Conservation (phyloP, 2,888 invertebrate genomes). For the Philhelius pedissequus region DNA sequence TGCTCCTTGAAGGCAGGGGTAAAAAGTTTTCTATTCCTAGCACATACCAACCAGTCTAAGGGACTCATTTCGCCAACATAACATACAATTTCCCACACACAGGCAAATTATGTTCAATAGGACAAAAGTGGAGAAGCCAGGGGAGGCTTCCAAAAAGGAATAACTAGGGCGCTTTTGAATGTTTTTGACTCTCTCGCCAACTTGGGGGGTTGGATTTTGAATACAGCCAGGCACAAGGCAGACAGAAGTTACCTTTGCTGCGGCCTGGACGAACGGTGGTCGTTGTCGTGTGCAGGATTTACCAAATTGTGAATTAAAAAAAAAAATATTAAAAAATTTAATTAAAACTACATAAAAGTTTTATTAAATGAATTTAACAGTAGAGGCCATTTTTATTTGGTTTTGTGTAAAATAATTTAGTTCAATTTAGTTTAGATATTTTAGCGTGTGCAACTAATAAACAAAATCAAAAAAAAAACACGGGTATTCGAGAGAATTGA, state of each 20-base stretch:
- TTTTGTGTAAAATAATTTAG: conserved; percentile 46
- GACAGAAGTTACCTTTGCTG: conserved; percentile 80
- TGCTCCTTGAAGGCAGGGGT: conserved; percentile 65
- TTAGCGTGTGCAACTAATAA: not conserved
- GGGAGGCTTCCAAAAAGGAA: conserved; percentile 31
- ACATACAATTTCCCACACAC: conserved; percentile 31
- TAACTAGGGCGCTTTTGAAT: conserved; percentile 55
- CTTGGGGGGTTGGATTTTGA: conserved; percentile 69
- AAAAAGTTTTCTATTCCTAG: conserved; percentile 26
- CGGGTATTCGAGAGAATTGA: conserved; percentile 66
- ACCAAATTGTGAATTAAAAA: conserved; percentile 53
- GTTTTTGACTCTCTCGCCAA: conserved; percentile 42
- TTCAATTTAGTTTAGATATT: conserved; percentile 33
- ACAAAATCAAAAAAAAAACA: conserved; percentile 12
- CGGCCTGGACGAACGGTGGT: conserved; percentile 79
- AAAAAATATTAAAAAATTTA: conserved; percentile 27
- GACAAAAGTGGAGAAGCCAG: conserved; percentile 35
- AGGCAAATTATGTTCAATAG: not conserved
- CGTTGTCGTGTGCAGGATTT: conserved; percentile 72
- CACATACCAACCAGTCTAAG: not conserved
- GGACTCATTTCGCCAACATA: conserved; percentile 12
- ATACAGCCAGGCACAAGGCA: conserved; percentile 71
- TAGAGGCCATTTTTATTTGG: conserved; percentile 61
- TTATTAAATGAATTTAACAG: conserved; percentile 35
- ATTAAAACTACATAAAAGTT: conserved; percentile 18